Evolutionary conservation across 2,113 vertebrate genomes (phyloP).

Genomic region (Nansenia antarctica): DNA sequence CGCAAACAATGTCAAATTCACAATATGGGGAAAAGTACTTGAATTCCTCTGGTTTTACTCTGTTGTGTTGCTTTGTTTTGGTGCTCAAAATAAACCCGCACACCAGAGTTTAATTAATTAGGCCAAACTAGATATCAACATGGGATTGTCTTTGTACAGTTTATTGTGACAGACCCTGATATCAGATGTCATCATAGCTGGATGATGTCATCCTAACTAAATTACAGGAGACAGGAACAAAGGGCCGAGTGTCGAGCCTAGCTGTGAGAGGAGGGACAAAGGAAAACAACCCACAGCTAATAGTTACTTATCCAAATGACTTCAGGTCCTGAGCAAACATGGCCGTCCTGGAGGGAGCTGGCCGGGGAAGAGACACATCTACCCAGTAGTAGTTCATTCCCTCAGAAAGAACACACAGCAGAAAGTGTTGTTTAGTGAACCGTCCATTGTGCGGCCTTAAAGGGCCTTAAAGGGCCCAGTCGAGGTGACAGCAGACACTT

Average conservation of each 20-base stretch:
- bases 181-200: not conserved
- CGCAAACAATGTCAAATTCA: no score
- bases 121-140: not conserved
- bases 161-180: no score
- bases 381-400: constrained; percentile 66
- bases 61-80: not conserved
- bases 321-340: constrained; percentile 32
- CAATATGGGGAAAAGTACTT: no score
- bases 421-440: constrained; percentile 72
- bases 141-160: no score
- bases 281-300: constrained; percentile 10
- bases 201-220: not conserved
- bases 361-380: constrained; percentile 46
- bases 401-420: constrained; percentile 66
- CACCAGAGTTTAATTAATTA: not conserved
- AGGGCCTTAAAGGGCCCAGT: constrained; percentile 62
- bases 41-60: no score
- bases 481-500: constrained; percentile 75
- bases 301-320: constrained; percentile 38
- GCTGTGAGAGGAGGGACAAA: not conserved
- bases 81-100: no score
- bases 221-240: not conserved
- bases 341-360: constrained; percentile 5
- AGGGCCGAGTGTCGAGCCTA: not conserved
- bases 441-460: constrained; percentile 70